phyloP scores from a whole-genome alignment of 1,140 invertebrate genomes.

The Drosophila ironensis region DNA sequence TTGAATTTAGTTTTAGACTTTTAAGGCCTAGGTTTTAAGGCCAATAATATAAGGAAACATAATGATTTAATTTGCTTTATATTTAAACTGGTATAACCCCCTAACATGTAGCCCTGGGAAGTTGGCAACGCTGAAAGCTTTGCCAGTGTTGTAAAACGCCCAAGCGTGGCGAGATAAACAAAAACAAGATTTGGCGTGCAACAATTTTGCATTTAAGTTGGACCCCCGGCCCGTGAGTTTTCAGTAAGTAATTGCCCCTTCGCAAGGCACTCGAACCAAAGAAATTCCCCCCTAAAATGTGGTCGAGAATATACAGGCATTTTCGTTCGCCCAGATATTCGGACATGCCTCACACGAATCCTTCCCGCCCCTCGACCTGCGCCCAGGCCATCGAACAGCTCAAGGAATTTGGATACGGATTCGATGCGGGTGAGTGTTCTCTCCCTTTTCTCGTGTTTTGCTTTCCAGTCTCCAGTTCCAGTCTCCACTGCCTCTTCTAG shows the following conservation, averaged over 20 bases:
- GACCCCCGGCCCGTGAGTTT: not conserved
- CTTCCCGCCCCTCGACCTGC: slow-evolving; percentile 7
- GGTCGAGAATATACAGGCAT: not conserved
- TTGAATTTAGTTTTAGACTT: no score
- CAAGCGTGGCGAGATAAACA: slow-evolving; percentile 8
- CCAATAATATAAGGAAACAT: no score
- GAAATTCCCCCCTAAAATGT: not conserved
- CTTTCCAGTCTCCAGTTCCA: no score
- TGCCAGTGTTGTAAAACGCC: no score
- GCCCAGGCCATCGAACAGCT: slow-evolving; percentile 47
- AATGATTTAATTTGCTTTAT: no score
- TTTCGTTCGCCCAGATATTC: not conserved
- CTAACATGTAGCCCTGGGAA: no score
- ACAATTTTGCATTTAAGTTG: slow-evolving; percentile 19
- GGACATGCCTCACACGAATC: slow-evolving; percentile 14
- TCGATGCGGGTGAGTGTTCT: slow-evolving; percentile 64
- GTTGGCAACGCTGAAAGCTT: no score
- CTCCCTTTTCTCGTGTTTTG: no score
- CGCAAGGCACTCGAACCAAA: not conserved
- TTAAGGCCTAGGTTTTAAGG: no score
- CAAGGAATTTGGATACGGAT: slow-evolving; percentile 65
- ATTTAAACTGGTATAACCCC: no score
- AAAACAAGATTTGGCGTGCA: slow-evolving; percentile 12
- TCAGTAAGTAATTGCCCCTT: no score
- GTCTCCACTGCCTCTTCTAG: no score